Base-by-base conservation (phyloP, 2,888 invertebrate species). In the Deilephila porcellus region DNA sequence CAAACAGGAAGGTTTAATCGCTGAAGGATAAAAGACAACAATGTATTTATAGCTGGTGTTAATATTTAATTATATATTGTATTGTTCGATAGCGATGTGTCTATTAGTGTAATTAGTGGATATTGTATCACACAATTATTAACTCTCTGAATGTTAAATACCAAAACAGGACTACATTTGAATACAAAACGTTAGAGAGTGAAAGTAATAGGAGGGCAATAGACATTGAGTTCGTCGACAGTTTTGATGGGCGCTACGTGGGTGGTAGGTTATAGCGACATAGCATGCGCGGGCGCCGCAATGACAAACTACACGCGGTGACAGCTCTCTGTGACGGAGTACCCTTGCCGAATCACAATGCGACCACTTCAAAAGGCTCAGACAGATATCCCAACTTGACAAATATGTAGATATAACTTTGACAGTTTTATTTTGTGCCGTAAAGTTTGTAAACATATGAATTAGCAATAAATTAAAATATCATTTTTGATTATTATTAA, bases 191-290 rank as follows among this genome's bases (percentile, higher is more conserved):
- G 34, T 29, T 52, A 53, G 72, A 70, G 70, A 73, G 71, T 72
- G 75, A 75, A 75, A 73, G 76, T 73, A 32, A 75, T 74, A 64
- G 53, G 64, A 56, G n/a, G 45, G 14, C 53, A 32, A 64, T 56
- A 45, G 60, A 62, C 45, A 25, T 52, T 67, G 64, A 70, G 74
- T 74, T 32, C 53, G 70, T 62, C 59, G 62, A 67, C 75, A 78
- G 76, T 78, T 81, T 81, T 79, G 79, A 82, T 77, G 78, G 73
- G 78, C 76, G 25, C 85, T 75, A 81, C 82, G 85, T 85, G 84
- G 90, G 90, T 85, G 90, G 90, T 86, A 76, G 80, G 83, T 82
- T 82, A 82, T 82, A 80, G 82, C 81, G 83, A 83, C 81, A 80
- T 76, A 73, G 80, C 75, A 76, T 76, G 83, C 84, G 84, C 83